Percentiles rank a stretch among this genome's conserved stretches.
These are phyloP conservation scores for Mormoops blainvillei DNA, from an alignment of 2,113 vertebrate genomes.

Conservation along the genomic window DNA sequence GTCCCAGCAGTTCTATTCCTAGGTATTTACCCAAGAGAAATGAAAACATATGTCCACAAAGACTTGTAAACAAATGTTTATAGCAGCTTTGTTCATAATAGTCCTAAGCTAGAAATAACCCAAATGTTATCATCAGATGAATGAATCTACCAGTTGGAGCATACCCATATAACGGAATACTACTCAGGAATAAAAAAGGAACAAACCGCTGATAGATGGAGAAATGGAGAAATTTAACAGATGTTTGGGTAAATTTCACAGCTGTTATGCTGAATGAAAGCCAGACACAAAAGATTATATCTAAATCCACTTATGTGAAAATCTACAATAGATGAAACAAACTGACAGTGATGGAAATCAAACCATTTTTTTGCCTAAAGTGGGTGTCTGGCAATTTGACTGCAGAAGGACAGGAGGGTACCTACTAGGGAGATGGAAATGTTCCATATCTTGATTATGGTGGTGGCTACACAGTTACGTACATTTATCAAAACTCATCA, in stretches of 20 bases:
- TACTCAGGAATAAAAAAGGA: background rate
- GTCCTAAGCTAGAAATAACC: background rate
- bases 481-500: background rate
- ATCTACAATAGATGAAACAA: background rate
- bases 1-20: background rate
- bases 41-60: background rate
- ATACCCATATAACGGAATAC: background rate
- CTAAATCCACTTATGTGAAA: background rate
- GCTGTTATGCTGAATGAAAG: background rate
- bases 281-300: background rate
- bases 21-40: conserved; percentile 41
- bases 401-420: background rate
- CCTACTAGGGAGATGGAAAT: background rate
- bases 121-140: background rate
- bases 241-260: background rate
- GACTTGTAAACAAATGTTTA: background rate
- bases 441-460: background rate
- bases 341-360: background rate
- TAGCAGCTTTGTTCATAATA: background rate
- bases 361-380: background rate
- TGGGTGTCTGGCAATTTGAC: background rate
- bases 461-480: background rate
- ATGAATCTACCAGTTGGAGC: background rate
- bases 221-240: background rate
- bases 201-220: background rate